Percentiles rank a stretch among this genome's conserved stretches.
Conservation (phyloP, 1,140 invertebrate species). For the Nymphalis io region DNA sequence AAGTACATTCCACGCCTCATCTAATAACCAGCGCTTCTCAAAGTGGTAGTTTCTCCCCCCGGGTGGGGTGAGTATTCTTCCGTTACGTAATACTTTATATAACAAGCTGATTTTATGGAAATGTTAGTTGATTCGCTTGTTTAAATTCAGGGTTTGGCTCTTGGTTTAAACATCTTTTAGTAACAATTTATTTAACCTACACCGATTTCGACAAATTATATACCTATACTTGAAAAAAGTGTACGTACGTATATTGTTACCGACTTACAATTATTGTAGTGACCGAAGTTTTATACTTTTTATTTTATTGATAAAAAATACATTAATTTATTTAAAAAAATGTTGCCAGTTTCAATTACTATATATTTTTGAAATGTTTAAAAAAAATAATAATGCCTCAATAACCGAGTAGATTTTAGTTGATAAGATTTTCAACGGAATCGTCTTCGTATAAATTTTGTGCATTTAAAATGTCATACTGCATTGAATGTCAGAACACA, state of each 20-base stretch:
- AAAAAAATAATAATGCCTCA: too few species aligned
- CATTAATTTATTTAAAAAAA: too few species aligned
- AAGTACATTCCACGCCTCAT: constrained; percentile 23
- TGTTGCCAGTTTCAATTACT: too few species aligned
- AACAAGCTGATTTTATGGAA: neutral
- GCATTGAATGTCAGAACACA: constrained; percentile 9
- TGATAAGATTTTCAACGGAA: too few species aligned
- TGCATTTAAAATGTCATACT: constrained; percentile 5
- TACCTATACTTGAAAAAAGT: too few species aligned
- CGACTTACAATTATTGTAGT: too few species aligned
- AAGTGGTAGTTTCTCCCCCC: constrained; percentile 23
- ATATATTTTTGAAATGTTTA: too few species aligned
- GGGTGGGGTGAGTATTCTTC: neutral
- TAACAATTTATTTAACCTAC: neutral
- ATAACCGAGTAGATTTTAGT: too few species aligned
- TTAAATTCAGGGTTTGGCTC: neutral
- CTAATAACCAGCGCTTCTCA: constrained; percentile 27
- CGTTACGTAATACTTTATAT: constrained; percentile 1
- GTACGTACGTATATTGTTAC: too few species aligned
- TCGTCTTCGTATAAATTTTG: neutral
- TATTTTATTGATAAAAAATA: too few species aligned
- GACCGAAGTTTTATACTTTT: too few species aligned
- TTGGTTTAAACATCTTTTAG: neutral
- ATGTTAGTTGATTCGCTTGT: neutral
- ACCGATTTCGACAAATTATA: too few species aligned